Evolutionary conservation across 2,888 invertebrate species (phyloP).

Genomic region (Nomada flava): DNA sequence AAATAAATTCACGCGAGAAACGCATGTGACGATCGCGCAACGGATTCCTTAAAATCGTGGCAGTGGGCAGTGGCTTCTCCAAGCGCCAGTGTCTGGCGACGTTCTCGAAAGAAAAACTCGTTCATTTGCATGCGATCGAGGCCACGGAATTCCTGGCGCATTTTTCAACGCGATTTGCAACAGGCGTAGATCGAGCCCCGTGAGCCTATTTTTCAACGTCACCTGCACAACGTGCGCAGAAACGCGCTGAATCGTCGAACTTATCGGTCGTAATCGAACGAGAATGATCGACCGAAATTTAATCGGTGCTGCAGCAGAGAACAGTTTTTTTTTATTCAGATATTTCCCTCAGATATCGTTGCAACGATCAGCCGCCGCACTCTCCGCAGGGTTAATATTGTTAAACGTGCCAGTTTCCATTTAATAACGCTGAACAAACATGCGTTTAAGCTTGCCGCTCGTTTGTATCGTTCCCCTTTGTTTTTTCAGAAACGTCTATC

Average conservation of each 20-base stretch:
- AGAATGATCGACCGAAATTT: conserved; percentile 49
- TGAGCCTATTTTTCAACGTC: conserved; percentile 48
- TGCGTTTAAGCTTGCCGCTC: background rate
- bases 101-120: background rate
- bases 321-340: background rate
- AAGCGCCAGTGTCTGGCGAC: background rate
- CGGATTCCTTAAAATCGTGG: background rate
- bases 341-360: background rate
- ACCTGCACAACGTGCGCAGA: conserved; percentile 25
- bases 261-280: conserved; percentile 62
- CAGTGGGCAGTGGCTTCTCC: background rate
- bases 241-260: conserved; percentile 28
- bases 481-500: background rate
- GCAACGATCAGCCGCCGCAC: background rate
- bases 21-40: background rate
- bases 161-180: conserved; percentile 35
- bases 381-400: background rate
- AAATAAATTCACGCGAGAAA: background rate
- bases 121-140: conserved; percentile 40
- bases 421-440: conserved; percentile 1
- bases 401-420: background rate
- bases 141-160: conserved; percentile 22
- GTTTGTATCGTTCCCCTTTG: background rate
- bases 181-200: conserved; percentile 14
- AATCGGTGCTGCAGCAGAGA: conserved; percentile 37